Evolutionary conservation across 2,888 invertebrate genomes (phyloP).

Genomic region (Lasioglossum pauxillum): DNA sequence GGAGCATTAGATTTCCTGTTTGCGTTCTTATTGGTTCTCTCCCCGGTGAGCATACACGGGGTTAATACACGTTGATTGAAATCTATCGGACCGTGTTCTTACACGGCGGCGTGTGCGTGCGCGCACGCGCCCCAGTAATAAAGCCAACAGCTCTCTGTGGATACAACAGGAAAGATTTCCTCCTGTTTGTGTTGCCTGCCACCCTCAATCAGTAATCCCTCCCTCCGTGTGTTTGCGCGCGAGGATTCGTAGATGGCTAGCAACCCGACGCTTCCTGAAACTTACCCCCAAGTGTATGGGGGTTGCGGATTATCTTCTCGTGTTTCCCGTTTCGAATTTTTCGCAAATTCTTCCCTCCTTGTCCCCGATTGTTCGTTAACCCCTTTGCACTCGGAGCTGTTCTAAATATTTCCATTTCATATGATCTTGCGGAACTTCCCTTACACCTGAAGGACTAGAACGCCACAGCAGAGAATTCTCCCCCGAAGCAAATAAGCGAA

Average conservation of each 20-base stretch:
- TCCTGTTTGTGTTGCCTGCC: background rate
- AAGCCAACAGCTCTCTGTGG: background rate
- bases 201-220: background rate
- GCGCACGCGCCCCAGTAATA: background rate
- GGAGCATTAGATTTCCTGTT: slow-evolving; percentile 6
- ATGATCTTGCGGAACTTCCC: too few relatives aligned
- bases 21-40: background rate
- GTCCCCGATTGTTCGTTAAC: too few relatives aligned
- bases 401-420: too few relatives aligned
- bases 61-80: slow-evolving; percentile 4
- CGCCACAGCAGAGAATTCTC: too few relatives aligned
- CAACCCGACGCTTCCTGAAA: background rate
- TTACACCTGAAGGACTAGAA: too few relatives aligned
- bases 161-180: background rate
- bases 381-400: too few relatives aligned
- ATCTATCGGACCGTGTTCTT: background rate
- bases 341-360: too few relatives aligned
- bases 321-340: background rate
- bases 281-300: background rate
- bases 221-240: background rate
- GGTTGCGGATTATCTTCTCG: background rate
- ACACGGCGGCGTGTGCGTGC: background rate
- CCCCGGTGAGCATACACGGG: background rate
- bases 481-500: too few relatives aligned
- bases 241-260: background rate